Evolutionary conservation across 2,113 vertebrate genomes (phyloP).

Genomic region (Alaudala cheleensis): DNA sequence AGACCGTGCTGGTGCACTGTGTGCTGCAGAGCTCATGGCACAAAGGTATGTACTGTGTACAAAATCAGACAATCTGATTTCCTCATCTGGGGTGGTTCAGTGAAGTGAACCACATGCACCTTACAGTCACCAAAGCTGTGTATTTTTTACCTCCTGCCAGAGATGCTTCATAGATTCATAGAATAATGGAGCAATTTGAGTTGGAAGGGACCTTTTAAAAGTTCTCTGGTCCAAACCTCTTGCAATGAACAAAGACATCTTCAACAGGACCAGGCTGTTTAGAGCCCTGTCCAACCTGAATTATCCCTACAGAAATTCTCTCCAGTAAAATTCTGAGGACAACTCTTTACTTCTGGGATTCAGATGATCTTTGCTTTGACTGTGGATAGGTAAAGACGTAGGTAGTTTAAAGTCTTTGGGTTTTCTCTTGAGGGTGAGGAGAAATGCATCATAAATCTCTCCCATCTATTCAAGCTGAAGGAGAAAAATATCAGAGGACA

Average conservation of each 20-base stretch:
- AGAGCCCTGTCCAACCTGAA: not conserved
- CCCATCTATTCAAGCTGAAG: not conserved
- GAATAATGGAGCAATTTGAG: not conserved
- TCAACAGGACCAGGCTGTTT: not conserved
- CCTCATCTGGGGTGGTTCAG: not conserved
- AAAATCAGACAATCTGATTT: not conserved
- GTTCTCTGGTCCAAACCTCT: not conserved
- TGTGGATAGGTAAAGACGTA: not conserved
- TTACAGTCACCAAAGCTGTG: not conserved
- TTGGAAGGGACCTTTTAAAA: not conserved
- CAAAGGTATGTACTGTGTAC: not conserved
- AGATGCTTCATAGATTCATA: not conserved
- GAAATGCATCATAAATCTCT: not conserved
- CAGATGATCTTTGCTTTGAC: not conserved
- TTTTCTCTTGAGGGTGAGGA: not conserved
- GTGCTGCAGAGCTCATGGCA: accelerated
- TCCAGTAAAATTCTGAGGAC: not conserved
- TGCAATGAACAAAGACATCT: not conserved
- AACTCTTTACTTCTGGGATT: not conserved
- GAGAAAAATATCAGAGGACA: not conserved
- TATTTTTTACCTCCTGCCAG: not conserved
- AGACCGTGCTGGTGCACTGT: accelerated
- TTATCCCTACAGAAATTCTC: not conserved
- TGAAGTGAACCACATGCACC: not conserved
- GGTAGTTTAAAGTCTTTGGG: not conserved